phyloP scores from a whole-genome alignment of 2,113 vertebrate genomes.

The Lethenteron camtschaticum region DNA sequence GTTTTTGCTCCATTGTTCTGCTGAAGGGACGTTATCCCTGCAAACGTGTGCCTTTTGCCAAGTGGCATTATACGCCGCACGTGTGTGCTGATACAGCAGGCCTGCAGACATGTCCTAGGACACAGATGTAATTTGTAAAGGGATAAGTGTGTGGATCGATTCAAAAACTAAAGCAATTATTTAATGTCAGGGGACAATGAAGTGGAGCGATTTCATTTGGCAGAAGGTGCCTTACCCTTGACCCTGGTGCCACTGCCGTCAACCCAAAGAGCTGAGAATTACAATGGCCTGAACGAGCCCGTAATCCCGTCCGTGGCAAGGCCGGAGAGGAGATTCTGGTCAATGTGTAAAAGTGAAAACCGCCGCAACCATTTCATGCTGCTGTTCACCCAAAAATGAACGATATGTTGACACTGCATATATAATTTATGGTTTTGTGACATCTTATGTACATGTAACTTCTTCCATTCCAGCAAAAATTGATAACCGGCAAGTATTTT shows the following conservation, averaged over 20 bases:
- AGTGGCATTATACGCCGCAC: too few species aligned
- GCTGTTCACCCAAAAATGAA: neutral
- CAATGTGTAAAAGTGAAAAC: too few species aligned
- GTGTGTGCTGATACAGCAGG: too few species aligned
- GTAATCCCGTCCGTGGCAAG: too few species aligned
- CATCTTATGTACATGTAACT: slow-evolving; percentile 6
- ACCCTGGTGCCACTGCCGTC: neutral
- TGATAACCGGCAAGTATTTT: slow-evolving; percentile 6
- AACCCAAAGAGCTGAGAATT: neutral
- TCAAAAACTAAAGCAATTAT: slow-evolving; percentile 5
- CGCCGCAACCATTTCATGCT: too few species aligned
- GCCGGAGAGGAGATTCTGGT: too few species aligned
- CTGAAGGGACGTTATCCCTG: too few species aligned
- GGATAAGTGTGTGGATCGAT: slow-evolving; percentile 6
- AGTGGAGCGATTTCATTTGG: slow-evolving; percentile 6
- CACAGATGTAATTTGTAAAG: slow-evolving; percentile 1
- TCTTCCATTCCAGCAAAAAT: slow-evolving; percentile 3
- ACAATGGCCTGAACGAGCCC: neutral
- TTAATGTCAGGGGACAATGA: slow-evolving; percentile 6
- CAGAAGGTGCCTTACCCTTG: slow-evolving; percentile 5
- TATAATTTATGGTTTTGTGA: slow-evolving; percentile 4
- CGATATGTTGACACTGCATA: neutral
- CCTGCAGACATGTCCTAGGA: neutral
- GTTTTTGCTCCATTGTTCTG: too few species aligned
- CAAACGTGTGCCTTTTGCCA: too few species aligned